Conservation (phyloP, 2,113 vertebrate species). For the Micronycteris hirsuta region DNA sequence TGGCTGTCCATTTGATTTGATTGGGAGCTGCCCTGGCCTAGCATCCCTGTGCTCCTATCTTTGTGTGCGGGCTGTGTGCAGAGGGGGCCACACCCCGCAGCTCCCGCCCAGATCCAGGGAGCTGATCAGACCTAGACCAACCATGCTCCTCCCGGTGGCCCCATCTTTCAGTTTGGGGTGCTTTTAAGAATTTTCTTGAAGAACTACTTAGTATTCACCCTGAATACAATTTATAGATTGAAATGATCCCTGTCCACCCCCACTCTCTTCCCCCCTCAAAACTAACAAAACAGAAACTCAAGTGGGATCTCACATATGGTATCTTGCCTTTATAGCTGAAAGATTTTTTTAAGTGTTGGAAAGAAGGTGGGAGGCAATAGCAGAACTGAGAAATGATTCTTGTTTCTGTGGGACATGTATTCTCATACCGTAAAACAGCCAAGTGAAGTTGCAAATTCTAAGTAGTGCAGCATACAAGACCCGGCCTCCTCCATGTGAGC, state of each 20-base stretch:
- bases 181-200: constrained; percentile 5
- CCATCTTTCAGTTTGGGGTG: not conserved
- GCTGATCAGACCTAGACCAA: not conserved
- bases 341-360: not conserved
- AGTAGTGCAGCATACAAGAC: not conserved
- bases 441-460: not conserved
- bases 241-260: not conserved
- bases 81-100: not conserved
- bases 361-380: not conserved
- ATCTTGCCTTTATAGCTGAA: not conserved
- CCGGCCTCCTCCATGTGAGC: not conserved
- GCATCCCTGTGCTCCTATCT: not conserved
- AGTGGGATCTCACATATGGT: not conserved
- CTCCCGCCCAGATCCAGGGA: not conserved
- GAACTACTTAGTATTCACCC: not conserved
- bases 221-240: not conserved
- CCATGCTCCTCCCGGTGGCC: fast-evolving
- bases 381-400: not conserved
- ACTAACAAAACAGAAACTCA: not conserved
- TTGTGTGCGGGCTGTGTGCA: not conserved
- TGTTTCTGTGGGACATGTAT: not conserved
- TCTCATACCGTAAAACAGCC: not conserved
- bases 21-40: not conserved
- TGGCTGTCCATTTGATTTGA: not conserved
- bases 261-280: not conserved